These are phyloP conservation scores for Octopus bimaculoides DNA, from an alignment of 1,140 invertebrate species.

Conservation along the genomic window DNA sequence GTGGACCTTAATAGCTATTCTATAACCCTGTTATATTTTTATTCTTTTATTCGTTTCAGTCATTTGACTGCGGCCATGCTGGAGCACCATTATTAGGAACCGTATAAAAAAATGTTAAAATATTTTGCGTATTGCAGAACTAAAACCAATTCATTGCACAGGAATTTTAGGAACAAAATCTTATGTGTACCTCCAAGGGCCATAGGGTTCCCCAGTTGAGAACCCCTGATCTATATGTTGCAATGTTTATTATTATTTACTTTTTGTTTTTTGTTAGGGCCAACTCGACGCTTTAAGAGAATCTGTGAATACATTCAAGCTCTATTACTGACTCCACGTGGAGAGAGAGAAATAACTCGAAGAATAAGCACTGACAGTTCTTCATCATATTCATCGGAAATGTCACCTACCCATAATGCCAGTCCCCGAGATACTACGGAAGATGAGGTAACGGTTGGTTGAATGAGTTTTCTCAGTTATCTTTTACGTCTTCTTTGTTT, in stretches of 20 bases:
- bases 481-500: neutral
- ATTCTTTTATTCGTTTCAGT: too few relatives aligned
- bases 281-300: constrained; percentile 88
- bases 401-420: constrained; percentile 42
- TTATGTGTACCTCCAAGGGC: too few relatives aligned
- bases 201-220: neutral
- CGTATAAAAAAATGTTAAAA: too few relatives aligned
- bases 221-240: neutral
- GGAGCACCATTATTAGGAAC: too few relatives aligned
- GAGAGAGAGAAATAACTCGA: constrained; percentile 43
- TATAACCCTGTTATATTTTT: too few relatives aligned
- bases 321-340: constrained; percentile 49
- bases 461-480: neutral
- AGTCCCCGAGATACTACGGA: constrained; percentile 44
- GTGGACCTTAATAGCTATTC: too few relatives aligned
- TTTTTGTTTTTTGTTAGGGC: constrained; percentile 65
- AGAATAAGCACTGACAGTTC: constrained; percentile 52
- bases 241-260: constrained; percentile 8
- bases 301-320: constrained; percentile 97
- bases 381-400: constrained; percentile 50
- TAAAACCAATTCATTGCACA: too few relatives aligned
- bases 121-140: too few relatives aligned
- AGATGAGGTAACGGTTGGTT: constrained; percentile 33
- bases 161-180: too few relatives aligned
- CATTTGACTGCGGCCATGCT: too few relatives aligned